A percentile compares a stretch with the other conserved stretches of the same genome.
Conservation (phyloP, 2,797 vertebrate species). For the Synanceia verrucosa region DNA sequence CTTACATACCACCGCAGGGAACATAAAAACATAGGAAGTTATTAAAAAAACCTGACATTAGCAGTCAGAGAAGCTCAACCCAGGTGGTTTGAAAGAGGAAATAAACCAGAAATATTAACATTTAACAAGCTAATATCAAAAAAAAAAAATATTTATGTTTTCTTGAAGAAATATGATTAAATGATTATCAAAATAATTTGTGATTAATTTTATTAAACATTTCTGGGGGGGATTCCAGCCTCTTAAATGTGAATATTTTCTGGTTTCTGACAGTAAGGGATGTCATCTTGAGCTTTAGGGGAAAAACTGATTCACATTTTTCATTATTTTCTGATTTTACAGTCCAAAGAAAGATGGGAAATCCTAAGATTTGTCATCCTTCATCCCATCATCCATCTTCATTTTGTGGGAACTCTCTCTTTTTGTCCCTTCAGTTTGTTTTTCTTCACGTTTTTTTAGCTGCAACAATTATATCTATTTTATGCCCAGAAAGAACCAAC, state of each 20-base stretch:
- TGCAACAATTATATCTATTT: conserved; percentile 49
- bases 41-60: neutral
- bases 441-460: conserved; percentile 32
- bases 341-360: conserved; percentile 18
- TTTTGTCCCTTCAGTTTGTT: conserved; percentile 26
- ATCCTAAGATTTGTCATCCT: conserved; percentile 1
- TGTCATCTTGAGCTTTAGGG: too few species aligned
- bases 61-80: neutral
- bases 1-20: conserved; percentile 28
- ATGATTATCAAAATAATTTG: too few species aligned
- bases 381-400: conserved; percentile 21
- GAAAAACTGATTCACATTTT: too few species aligned
- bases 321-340: too few species aligned
- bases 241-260: too few species aligned
- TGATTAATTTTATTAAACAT: too few species aligned
- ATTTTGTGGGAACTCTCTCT: conserved; percentile 24
- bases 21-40: neutral
- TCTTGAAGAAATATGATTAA: too few species aligned
- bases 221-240: too few species aligned
- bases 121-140: too few species aligned
- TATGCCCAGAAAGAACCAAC: conserved; percentile 59
- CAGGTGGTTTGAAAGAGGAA: neutral
- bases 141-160: too few species aligned
- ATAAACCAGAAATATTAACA: too few species aligned
- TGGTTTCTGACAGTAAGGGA: too few species aligned